A percentile compares a stretch with the other conserved stretches of the same genome.
Conservation (phyloP, 1,140 invertebrate genomes). For the Ips typographus region DNA sequence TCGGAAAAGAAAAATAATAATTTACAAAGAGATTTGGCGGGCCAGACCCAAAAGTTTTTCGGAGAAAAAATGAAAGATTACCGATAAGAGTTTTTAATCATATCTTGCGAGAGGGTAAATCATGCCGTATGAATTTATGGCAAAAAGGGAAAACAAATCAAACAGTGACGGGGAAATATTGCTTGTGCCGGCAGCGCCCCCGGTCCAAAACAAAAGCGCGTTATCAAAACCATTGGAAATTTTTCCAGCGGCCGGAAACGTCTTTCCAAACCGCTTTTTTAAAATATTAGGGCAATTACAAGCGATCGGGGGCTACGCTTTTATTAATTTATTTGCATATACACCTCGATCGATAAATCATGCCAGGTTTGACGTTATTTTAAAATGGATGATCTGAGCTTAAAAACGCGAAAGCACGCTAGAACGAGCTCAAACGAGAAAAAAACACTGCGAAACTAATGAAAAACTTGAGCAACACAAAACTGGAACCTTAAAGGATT, state of each 20-base stretch:
- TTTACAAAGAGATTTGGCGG: slow-evolving; percentile 4
- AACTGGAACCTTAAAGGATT: slow-evolving; percentile 17
- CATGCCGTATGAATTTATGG: slow-evolving; percentile 29
- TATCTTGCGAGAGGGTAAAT: slow-evolving; percentile 25
- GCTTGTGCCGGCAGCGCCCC: slow-evolving; percentile 2
- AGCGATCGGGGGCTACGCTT: neutral
- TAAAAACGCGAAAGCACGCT: no score
- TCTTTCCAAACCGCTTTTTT: slow-evolving; percentile 11
- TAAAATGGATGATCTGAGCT: neutral
- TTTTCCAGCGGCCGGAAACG: slow-evolving; percentile 11
- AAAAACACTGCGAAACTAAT: neutral
- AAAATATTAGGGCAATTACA: slow-evolving; percentile 18
- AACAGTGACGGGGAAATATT: slow-evolving; percentile 25
- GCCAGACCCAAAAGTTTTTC: slow-evolving; percentile 2
- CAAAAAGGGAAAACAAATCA: slow-evolving; percentile 28
- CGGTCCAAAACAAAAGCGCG: slow-evolving; percentile 18
- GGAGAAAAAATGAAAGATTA: slow-evolving; percentile 24
- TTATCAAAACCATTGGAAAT: slow-evolving; percentile 21
- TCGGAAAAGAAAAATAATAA: slow-evolving; percentile 11
- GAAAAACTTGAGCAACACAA: slow-evolving; percentile 14
- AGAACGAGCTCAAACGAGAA: neutral
- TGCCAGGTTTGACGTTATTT: neutral
- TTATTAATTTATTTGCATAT: slow-evolving; percentile 14
- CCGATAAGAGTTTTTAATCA: slow-evolving; percentile 30
- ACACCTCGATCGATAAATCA: slow-evolving; percentile 15